These are phyloP conservation scores for Salticus scenicus DNA, from an alignment of 2,888 invertebrate species.

Conservation along the genomic window DNA sequence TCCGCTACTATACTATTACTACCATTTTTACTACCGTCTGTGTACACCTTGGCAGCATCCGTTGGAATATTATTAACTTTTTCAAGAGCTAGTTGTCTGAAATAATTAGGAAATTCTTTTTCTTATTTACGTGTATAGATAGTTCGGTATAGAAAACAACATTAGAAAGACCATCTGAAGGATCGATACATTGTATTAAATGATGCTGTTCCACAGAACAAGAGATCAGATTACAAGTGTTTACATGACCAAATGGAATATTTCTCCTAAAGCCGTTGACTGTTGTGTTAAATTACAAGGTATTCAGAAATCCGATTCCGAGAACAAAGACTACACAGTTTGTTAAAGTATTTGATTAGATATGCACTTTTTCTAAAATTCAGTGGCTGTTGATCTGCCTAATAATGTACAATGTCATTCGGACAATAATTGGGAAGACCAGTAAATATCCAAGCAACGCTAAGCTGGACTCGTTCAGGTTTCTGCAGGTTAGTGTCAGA, in stretches of 20 bases:
- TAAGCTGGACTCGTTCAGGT: background rate
- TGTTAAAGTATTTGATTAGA: background rate
- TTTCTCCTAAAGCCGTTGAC: background rate
- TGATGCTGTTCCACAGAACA: too few relatives aligned
- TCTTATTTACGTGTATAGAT: background rate
- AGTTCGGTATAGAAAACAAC: background rate
- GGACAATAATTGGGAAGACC: background rate
- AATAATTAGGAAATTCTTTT: background rate
- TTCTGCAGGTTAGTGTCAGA: slow-evolving; percentile 19
- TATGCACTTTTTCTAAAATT: background rate
- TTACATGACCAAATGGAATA: background rate
- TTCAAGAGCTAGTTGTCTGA: too few relatives aligned
- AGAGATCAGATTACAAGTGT: background rate
- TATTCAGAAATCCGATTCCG: background rate
- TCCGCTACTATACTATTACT: background rate
- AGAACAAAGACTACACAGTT: too few relatives aligned
- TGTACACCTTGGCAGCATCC: background rate
- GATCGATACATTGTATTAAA: background rate
- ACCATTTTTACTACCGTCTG: background rate
- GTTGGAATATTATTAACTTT: background rate
- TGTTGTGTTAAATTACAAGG: background rate
- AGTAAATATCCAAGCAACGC: slow-evolving; percentile 25
- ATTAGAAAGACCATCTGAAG: background rate
- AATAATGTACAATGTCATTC: background rate
- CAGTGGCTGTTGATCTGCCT: background rate